These are phyloP conservation scores for Crematogaster levior DNA, from an alignment of 2,888 invertebrate genomes.

Conservation along the genomic window DNA sequence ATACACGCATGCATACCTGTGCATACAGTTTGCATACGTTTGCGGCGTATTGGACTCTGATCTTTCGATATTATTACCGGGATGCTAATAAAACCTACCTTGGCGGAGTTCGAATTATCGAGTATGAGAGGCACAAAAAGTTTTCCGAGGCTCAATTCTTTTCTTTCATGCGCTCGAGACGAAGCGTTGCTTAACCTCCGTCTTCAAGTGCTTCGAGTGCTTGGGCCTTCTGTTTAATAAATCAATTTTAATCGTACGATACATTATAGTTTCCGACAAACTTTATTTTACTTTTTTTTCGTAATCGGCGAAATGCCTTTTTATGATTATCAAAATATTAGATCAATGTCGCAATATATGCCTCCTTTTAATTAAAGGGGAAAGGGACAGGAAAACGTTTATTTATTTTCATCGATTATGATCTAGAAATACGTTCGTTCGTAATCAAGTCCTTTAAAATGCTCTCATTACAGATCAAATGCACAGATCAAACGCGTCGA, in stretches of 20 bases:
- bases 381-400: conserved; percentile 29
- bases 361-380: conserved; percentile 22
- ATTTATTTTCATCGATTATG: conserved; percentile 34
- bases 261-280: conserved; percentile 31
- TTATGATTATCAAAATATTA: conserved; percentile 54
- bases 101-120: conserved; percentile 59
- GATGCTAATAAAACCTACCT: conserved; percentile 63
- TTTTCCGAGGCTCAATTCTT: conserved; percentile 60
- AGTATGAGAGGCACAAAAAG: conserved; percentile 49
- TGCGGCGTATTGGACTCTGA: conserved; percentile 33
- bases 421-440: conserved; percentile 17
- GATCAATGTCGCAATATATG: conserved; percentile 11
- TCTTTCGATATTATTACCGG: conserved; percentile 40
- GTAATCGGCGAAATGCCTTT: background rate
- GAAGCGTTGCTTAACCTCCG: conserved; percentile 55
- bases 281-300: conserved; percentile 42
- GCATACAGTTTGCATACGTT: conserved; percentile 41
- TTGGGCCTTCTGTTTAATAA: conserved; percentile 39
- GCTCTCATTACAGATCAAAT: background rate
- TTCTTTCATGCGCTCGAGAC: conserved; percentile 34
- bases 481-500: conserved; percentile 39
- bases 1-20: conserved; percentile 45
- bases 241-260: conserved; percentile 18
- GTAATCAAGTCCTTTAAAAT: conserved; percentile 28
- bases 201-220: conserved; percentile 40